Evolutionary conservation across 2,888 invertebrate genomes (phyloP).

Genomic region (Napeogenes inachia): DNA sequence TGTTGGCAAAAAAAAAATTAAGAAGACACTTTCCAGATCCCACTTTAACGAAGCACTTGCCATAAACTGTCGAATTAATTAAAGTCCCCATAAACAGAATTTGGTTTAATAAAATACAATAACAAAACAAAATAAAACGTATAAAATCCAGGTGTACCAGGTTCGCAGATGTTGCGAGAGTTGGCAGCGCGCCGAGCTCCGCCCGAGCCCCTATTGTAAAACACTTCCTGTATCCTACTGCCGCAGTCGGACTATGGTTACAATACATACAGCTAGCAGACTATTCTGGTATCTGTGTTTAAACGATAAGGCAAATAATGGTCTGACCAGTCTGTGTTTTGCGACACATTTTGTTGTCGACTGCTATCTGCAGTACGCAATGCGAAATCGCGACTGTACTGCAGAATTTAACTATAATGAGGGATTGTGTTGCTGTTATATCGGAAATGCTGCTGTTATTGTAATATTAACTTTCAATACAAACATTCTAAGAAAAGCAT

Average conservation of each 20-base stretch:
- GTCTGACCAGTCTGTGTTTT: constrained; percentile 7
- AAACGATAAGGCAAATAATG: constrained; percentile 16
- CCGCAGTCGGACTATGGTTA: neutral
- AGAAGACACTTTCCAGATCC: neutral
- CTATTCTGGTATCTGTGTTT: constrained; percentile 17
- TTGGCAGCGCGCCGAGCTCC: constrained; percentile 15
- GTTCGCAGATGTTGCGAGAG: constrained; percentile 7
- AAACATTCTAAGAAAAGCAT: no score
- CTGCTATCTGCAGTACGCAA: constrained; percentile 21
- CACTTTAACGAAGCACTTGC: no score
- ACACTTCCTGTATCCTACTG: constrained; percentile 1
- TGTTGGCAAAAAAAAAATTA: no score
- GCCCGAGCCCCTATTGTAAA: constrained; percentile 7
- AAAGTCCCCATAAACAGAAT: no score
- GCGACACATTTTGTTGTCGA: constrained; percentile 6
- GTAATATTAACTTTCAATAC: no score
- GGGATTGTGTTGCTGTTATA: constrained; percentile 5
- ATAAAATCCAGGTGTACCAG: constrained; percentile 9
- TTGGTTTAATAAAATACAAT: neutral
- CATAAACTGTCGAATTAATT: no score
- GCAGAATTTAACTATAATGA: constrained; percentile 17
- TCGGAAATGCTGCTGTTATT: no score
- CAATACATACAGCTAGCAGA: constrained; percentile 4
- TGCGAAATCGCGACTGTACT: constrained; percentile 24
- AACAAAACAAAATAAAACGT: neutral